These are phyloP conservation scores for Mycalesis mineus DNA, from an alignment of 2,888 invertebrate genomes.

Conservation along the genomic window DNA sequence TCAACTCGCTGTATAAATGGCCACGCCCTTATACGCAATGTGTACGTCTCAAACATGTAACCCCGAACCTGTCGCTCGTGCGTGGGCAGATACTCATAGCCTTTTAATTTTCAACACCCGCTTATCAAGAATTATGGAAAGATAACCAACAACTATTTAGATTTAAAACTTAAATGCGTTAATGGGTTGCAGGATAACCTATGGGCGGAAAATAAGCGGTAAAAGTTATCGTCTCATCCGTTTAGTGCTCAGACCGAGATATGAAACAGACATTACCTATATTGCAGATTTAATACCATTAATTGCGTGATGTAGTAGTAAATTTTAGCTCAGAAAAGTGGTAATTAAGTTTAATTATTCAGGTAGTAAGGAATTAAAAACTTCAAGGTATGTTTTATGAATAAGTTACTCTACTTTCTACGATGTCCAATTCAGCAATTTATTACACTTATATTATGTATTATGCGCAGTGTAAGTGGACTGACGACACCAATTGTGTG, in stretches of 20 bases:
- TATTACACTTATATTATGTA: too few species aligned
- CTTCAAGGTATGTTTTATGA: too few species aligned
- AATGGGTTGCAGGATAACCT: slow-evolving; percentile 30
- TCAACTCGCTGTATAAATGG: background rate
- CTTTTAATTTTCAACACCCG: slow-evolving; percentile 71
- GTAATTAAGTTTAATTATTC: too few species aligned
- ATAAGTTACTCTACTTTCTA: too few species aligned
- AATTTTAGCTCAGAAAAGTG: too few species aligned
- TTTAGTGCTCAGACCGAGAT: background rate
- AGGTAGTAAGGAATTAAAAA: too few species aligned
- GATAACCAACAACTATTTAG: slow-evolving; percentile 50
- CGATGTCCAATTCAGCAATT: too few species aligned
- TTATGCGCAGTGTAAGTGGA: too few species aligned
- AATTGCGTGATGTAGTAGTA: too few species aligned
- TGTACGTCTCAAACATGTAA: slow-evolving; percentile 46
- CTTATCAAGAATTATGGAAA: slow-evolving; percentile 46
- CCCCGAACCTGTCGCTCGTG: slow-evolving; percentile 49
- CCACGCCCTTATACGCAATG: slow-evolving; percentile 9
- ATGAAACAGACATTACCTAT: too few species aligned
- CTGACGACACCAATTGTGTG: too few species aligned
- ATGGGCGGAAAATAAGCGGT: slow-evolving; percentile 4
- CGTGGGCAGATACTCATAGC: slow-evolving; percentile 66
- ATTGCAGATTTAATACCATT: too few species aligned
- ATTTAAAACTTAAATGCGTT: slow-evolving; percentile 44
- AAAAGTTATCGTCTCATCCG: background rate